phyloP scores from a whole-genome alignment of 1,140 invertebrate species.

The Pinna nobilis region DNA sequence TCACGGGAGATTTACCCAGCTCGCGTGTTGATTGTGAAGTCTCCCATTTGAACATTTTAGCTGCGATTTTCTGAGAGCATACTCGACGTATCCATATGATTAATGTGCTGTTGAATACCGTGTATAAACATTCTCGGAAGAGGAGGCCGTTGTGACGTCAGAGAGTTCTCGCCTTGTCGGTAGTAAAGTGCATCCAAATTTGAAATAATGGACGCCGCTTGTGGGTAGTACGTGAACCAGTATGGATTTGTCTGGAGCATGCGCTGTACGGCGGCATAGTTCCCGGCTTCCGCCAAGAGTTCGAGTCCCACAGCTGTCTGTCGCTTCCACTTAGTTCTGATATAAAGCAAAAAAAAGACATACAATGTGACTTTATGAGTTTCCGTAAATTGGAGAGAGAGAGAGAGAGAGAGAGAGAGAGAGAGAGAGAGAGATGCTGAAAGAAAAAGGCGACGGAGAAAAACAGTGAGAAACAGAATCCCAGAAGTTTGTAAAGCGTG shows the following conservation, averaged over 20 bases:
- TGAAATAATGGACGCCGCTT: constrained; percentile 68
- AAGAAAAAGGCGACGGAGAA: neutral
- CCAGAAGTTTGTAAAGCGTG: too few species aligned
- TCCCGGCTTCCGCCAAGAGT: constrained; percentile 95
- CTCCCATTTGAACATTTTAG: too few species aligned
- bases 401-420: neutral
- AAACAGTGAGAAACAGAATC: too few species aligned
- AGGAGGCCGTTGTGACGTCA: constrained; percentile 49
- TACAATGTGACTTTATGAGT: too few species aligned
- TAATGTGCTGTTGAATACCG: constrained; percentile 75
- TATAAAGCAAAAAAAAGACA: constrained; percentile 9
- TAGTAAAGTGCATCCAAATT: constrained; percentile 75
- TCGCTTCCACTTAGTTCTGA: constrained; percentile 99
- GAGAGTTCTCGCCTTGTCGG: constrained; percentile 70
- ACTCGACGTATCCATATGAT: constrained; percentile 58
- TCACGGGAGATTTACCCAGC: too few species aligned
- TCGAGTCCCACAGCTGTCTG: constrained; percentile 98
- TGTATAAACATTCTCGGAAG: constrained; percentile 68
- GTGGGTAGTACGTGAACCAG: constrained; percentile 76
- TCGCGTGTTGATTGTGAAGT: too few species aligned
- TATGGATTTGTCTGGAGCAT: constrained; percentile 87
- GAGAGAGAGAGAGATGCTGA: neutral
- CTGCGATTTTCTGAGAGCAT: constrained; percentile 59
- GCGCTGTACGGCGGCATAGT: constrained; percentile 96
- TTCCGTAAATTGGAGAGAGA: neutral